Evolutionary conservation across 2,113 vertebrate genomes (phyloP).

Genomic region (Pao palembangensis): DNA sequence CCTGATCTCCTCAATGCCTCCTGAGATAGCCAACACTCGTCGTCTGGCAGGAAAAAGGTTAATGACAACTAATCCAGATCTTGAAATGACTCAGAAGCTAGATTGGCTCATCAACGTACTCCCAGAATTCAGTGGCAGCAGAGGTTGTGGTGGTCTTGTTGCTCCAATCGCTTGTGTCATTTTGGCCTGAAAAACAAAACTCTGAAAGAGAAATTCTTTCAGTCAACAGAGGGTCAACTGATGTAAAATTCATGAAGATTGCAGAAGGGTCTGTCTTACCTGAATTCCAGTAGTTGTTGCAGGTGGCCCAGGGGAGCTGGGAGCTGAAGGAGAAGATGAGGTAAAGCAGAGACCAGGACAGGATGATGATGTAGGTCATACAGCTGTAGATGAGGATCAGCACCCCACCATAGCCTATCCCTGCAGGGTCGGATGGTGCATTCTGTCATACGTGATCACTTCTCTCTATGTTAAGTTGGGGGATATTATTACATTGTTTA

Average conservation of each 20-base stretch:
- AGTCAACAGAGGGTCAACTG: neutral
- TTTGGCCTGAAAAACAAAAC: slow-evolving; percentile 51
- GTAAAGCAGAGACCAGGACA: slow-evolving; percentile 89
- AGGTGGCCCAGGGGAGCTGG: slow-evolving; percentile 85
- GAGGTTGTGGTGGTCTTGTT: slow-evolving; percentile 47
- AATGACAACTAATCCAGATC: neutral
- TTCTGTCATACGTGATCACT: neutral
- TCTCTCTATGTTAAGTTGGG: neutral
- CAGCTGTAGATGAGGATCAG: slow-evolving; percentile 82
- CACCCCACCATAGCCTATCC: slow-evolving; percentile 85
- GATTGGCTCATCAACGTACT: slow-evolving; percentile 47
- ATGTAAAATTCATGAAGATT: neutral
- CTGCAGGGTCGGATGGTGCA: slow-evolving; percentile 55
- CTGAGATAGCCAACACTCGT: slow-evolving; percentile 83
- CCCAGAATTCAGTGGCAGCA: slow-evolving; percentile 73
- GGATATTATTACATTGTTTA: neutral
- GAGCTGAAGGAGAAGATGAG: slow-evolving; percentile 85
- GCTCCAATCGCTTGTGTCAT: slow-evolving; percentile 32
- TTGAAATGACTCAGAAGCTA: neutral
- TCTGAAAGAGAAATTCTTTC: slow-evolving; percentile 34
- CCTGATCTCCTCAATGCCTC: slow-evolving; percentile 86
- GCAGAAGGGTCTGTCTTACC: slow-evolving; percentile 54
- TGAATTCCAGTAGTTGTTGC: slow-evolving; percentile 88
- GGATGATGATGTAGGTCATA: slow-evolving; percentile 85
- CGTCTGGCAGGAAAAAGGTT: slow-evolving; percentile 63